Percentiles rank a stretch among this genome's conserved stretches.
Conservation (phyloP, 1,140 invertebrate species). For the Brachystomella parvula region DNA sequence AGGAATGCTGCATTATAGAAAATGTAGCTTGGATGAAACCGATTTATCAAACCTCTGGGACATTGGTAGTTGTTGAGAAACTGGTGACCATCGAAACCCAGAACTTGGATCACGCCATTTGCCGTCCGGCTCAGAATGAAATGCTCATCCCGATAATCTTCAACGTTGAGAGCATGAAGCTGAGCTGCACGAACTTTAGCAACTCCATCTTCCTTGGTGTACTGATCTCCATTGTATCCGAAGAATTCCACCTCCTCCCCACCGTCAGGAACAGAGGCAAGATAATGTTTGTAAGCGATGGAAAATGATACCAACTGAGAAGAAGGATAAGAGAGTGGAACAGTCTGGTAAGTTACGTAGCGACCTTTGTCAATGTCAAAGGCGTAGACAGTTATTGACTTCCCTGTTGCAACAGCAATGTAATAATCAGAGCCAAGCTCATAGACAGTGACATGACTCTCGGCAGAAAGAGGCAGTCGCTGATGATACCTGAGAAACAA, state of each 20-base stretch:
- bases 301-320: slow-evolving; percentile 12
- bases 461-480: not conserved
- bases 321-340: slow-evolving; percentile 4
- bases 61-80: slow-evolving; percentile 17
- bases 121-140: slow-evolving; percentile 3
- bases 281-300: slow-evolving; percentile 18
- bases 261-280: slow-evolving; percentile 10
- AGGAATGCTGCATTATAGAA: too few relatives aligned
- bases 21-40: not conserved
- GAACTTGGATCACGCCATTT: slow-evolving; percentile 1
- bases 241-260: slow-evolving; percentile 13
- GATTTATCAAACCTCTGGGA: not conserved
- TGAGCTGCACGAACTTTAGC: not conserved
- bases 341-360: not conserved
- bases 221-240: slow-evolving; percentile 12
- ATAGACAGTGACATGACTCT: slow-evolving; percentile 6
- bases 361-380: slow-evolving; percentile 9
- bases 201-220: slow-evolving; percentile 6
- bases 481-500: slow-evolving; percentile 25
- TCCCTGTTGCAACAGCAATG: slow-evolving; percentile 7
- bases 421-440: slow-evolving; percentile 6
- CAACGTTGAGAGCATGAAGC: slow-evolving; percentile 1
- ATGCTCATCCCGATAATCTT: slow-evolving; percentile 18
- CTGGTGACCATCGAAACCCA: slow-evolving; percentile 9
- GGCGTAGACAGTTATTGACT: slow-evolving; percentile 1